phyloP scores from a whole-genome alignment of 2,888 invertebrate species.

The Lapara coniferarum region DNA sequence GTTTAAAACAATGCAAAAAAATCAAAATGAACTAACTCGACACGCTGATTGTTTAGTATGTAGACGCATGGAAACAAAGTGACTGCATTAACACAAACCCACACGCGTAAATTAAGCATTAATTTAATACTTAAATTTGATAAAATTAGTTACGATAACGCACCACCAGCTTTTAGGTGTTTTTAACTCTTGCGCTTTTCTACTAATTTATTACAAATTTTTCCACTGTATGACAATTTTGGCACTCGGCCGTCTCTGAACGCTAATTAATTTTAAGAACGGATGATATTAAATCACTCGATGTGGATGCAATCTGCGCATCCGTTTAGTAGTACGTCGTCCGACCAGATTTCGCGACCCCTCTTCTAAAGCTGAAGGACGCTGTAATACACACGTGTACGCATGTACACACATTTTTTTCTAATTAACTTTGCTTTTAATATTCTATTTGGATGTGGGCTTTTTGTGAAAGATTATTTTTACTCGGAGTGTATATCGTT shows the following conservation, averaged over 20 bases:
- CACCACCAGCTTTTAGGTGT: constrained; percentile 50
- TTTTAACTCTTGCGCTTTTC: constrained; percentile 45
- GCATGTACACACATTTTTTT: constrained; percentile 53
- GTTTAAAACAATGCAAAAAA: constrained; percentile 22
- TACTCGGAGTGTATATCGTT: constrained; percentile 43
- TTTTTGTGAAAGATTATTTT: constrained; percentile 67
- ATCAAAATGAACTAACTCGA: constrained; percentile 13
- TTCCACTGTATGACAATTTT: constrained; percentile 42
- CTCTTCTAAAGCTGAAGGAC: constrained; percentile 55
- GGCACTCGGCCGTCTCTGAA: constrained; percentile 59
- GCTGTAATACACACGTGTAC: constrained; percentile 55
- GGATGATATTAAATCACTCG: constrained; percentile 46
- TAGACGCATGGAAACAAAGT: constrained; percentile 43
- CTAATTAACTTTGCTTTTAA: constrained; percentile 69
- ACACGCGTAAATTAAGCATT: constrained; percentile 72
- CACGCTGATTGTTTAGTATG: constrained; percentile 22
- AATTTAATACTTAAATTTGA: constrained; percentile 47
- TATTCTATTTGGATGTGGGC: constrained; percentile 79
- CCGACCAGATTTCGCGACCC: constrained; percentile 61
- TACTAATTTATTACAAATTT: constrained; percentile 42
- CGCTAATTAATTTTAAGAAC: constrained; percentile 43
- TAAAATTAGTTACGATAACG: constrained; percentile 48
- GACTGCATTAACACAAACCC: constrained; percentile 81
- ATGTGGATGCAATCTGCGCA: constrained; percentile 38
- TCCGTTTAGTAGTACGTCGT: constrained; percentile 36